Base-by-base conservation (phyloP, 2,888 invertebrate species). In the Trichopria drosophilae region DNA sequence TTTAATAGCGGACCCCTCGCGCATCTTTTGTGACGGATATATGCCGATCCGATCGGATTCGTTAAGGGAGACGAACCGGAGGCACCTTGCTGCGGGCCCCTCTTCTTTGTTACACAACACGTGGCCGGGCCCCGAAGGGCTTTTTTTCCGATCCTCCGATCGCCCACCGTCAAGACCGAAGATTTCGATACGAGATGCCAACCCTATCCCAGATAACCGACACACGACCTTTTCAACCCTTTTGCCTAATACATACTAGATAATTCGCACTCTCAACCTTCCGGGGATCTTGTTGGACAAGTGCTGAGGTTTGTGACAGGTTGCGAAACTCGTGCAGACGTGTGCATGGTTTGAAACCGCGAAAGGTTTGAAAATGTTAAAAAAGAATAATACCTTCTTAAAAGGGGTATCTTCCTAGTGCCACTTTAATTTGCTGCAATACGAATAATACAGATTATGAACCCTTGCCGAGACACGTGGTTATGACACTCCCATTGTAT, bases 91-190 rank as follows among this genome's bases (percentile, higher is more conserved):
- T 68, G 59, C 60, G 39, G 65, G 62, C 55, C 56, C 50, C 35
- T 23, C 31, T 48, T 60, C 68, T 66, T 73, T 73, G 72, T 72
- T 65, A 57, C 60, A 57, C 62, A 70, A 73, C 74, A 71, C 72
- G 74, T 74, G 73, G 72, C 73, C 61, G 52, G 46, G 55, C 52
- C 47, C 36, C 59, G 57, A 55, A 58, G 51, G 34, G 45, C 36
- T 44, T 52, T 54, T n/a, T 56, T 43, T 51, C 44, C 47, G 35
- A 37, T 44, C 35, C 34, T 40, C 16, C 19, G 18, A 49, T 49
- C 28, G 47, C 31, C 18, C 12, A 16, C 20, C 28, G 26, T 22
- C 20, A 37, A 4, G 36, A 16, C 34, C n/a, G 40, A 48, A 31
- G 49, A 43, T 47, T 32, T 45, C 55, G 40, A 47, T 51, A 57